Base-by-base conservation (phyloP, 2,113 vertebrate species). In the Pseudopodoces humilis region DNA sequence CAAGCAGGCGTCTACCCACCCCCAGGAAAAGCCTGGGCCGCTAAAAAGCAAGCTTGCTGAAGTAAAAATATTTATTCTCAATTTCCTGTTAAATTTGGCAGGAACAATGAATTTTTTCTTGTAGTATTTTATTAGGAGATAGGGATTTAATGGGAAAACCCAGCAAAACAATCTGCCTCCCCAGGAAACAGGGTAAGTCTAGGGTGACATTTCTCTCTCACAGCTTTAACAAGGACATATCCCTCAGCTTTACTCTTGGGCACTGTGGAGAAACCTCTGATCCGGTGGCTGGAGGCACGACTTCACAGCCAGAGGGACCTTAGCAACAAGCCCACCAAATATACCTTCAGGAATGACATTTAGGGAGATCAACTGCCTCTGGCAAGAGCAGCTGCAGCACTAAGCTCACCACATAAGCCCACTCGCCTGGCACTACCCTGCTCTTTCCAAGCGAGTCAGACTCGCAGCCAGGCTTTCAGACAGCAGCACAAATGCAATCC, bases 1-100 rank as follows among this genome's bases (percentile, higher is more conserved):
- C 69, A 81, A 81, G 69, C 60, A 97, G 96, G 94, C 80, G 19
- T 93, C 94, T 90, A 49, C 65, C 72, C 55, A 93, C 88, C 88
- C 83, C 80, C 76, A 96, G 91, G 72, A 97, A 93, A 94, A 92
- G 39, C 86, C 56, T 55, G 64, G 72, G 30, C 86, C 83, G 69
- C 91, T 93, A 81, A 75, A 96, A 82, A 75, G 64, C 83, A 91
- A 92, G 60, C 91, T 97, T 59, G 88, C 76, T 86, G 58, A 90
- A 96, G 60, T 68, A 88, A 94, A 90, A 97, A 92, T 95, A 94
- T 94, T 96, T 96, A 92, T 95, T 95, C 91, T 90, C 94, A 95
- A 93, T 97, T 96, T 96, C 95, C 96, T 96, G 96, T 88, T 91
- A 92, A 91, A 90, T 90, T 88, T 95, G 92, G 95, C 96, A 96